phyloP scores from a whole-genome alignment of 2,113 vertebrate genomes.

The Otolemur garnettii region DNA sequence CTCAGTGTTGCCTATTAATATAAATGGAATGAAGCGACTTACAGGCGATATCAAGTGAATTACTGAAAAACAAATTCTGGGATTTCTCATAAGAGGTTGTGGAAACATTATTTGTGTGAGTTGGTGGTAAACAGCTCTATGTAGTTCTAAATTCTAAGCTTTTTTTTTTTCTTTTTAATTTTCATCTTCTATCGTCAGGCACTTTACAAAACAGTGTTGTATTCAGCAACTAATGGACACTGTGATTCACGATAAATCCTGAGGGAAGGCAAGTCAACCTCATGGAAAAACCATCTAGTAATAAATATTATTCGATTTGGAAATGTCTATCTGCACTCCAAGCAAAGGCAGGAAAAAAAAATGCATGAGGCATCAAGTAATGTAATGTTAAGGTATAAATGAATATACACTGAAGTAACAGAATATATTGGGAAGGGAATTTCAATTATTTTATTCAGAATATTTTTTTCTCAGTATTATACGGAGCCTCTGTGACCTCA shows the following conservation, averaged over 20 bases:
- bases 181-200: conserved; percentile 22
- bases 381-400: conserved; percentile 69
- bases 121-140: conserved; percentile 29
- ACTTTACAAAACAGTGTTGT: conserved; percentile 52
- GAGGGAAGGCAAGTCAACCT: conserved; percentile 39
- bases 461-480: conserved; percentile 70
- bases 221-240: conserved; percentile 46
- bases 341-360: conserved; percentile 52
- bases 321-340: conserved; percentile 58
- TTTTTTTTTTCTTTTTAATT: conserved; percentile 1
- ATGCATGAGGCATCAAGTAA: conserved; percentile 5
- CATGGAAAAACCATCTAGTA: background rate
- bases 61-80: background rate
- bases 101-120: conserved; percentile 6
- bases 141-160: background rate
- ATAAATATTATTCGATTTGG: conserved; percentile 72
- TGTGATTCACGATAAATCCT: conserved; percentile 59
- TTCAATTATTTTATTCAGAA: conserved; percentile 61
- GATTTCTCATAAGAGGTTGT: background rate
- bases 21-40: background rate
- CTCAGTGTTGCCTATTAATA: background rate
- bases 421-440: conserved; percentile 58
- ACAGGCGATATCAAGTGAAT: background rate
- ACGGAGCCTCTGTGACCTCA: conserved; percentile 86
- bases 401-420: conserved; percentile 55